phyloP scores from a whole-genome alignment of 2,113 vertebrate species.

The Fukomys damarensis region DNA sequence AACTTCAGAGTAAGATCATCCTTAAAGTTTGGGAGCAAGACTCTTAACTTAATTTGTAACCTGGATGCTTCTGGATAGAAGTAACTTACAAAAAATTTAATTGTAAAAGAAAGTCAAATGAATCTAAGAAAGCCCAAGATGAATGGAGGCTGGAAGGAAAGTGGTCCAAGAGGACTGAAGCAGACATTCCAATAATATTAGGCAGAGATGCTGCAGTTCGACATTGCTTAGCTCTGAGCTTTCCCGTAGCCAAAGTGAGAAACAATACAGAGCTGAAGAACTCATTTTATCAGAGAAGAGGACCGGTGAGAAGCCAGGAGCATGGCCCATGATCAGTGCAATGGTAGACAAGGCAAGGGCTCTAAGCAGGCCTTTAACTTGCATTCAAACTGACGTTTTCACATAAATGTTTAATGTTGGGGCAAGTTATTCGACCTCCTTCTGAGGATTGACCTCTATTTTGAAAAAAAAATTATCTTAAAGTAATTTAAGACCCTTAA shows the following conservation, averaged over 20 bases:
- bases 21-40: background rate
- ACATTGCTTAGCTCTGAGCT: background rate
- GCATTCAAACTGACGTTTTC: background rate
- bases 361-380: background rate
- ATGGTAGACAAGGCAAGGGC: background rate
- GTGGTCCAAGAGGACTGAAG: background rate
- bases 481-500: background rate
- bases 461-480: background rate
- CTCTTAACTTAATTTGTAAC: background rate
- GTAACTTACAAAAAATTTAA: background rate
- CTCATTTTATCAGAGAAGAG: background rate
- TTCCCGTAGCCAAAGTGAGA: background rate
- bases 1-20: background rate
- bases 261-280: background rate
- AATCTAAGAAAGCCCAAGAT: background rate
- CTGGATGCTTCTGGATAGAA: background rate
- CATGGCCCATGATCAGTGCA: no score
- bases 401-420: background rate
- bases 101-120: background rate
- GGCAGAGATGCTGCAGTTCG: background rate
- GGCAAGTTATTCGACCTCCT: background rate
- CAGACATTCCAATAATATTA: background rate
- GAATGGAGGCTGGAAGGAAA: background rate
- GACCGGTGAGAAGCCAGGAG: background rate
- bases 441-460: background rate